phyloP scores from a whole-genome alignment of 2,888 invertebrate species.

The Caenorhabditis sinica region DNA sequence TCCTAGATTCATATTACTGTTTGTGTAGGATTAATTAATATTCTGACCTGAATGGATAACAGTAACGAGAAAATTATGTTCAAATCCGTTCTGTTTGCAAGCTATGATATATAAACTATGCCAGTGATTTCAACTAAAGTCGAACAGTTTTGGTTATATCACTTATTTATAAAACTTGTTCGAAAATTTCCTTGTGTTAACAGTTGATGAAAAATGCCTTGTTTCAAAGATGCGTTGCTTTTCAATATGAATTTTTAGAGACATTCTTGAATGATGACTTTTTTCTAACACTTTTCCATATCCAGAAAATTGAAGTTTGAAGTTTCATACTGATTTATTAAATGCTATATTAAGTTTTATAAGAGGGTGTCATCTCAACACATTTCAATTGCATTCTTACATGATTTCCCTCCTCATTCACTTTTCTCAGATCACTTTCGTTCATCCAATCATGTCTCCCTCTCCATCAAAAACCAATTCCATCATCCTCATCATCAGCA shows the following conservation, averaged over 20 bases:
- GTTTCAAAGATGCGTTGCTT: too few relatives aligned
- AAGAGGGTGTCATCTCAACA: slow-evolving; percentile 4
- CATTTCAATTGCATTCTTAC: slow-evolving; percentile 39
- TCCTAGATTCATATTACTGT: neutral
- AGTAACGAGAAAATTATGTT: too few relatives aligned
- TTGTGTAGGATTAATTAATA: neutral
- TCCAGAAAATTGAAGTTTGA: neutral
- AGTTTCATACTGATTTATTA: slow-evolving; percentile 34
- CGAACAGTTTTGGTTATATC: too few relatives aligned
- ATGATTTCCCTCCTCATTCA: slow-evolving; percentile 30
- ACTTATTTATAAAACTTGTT: too few relatives aligned
- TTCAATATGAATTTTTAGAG: neutral
- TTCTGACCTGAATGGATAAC: too few relatives aligned
- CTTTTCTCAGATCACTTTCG: slow-evolving; percentile 59
- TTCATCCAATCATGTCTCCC: slow-evolving; percentile 31
- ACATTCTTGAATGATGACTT: neutral
- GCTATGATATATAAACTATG: too few relatives aligned
- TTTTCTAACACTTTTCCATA: neutral
- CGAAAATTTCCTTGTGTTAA: too few relatives aligned
- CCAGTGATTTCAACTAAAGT: too few relatives aligned
- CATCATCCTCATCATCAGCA: slow-evolving; percentile 32
- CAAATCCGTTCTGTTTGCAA: too few relatives aligned
- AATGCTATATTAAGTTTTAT: slow-evolving; percentile 22
- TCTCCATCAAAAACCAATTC: slow-evolving; percentile 61
- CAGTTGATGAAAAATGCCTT: too few relatives aligned